Percentiles rank a stretch among this genome's conserved stretches.
Conservation (phyloP, 2,113 vertebrate species). For the Perca fluviatilis region DNA sequence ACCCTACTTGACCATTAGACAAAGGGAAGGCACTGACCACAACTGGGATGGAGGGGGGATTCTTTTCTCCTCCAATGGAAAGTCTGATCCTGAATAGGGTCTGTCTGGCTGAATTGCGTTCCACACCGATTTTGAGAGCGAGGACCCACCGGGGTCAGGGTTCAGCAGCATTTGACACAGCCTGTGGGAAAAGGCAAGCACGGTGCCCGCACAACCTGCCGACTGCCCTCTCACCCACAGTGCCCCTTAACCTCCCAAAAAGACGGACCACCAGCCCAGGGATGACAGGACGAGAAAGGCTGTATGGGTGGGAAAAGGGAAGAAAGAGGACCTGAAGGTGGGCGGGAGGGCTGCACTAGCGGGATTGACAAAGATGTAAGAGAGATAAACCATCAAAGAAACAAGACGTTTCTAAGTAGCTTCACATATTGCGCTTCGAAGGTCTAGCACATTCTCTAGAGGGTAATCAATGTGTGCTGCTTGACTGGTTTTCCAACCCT, state of each 20-base stretch:
- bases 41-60: slow-evolving; percentile 67
- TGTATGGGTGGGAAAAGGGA: slow-evolving; percentile 72
- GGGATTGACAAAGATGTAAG: slow-evolving; percentile 70
- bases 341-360: slow-evolving; percentile 62
- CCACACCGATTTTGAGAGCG: slow-evolving; percentile 71
- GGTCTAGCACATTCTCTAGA: slow-evolving; percentile 67
- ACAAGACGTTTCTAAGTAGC: slow-evolving; percentile 75
- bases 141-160: slow-evolving; percentile 84
- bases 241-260: slow-evolving; percentile 81
- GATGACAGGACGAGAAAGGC: slow-evolving; percentile 77
- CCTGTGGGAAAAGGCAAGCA: slow-evolving; percentile 85
- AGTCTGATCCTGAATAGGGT: slow-evolving; percentile 81
- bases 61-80: slow-evolving; percentile 75
- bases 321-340: slow-evolving; percentile 67
- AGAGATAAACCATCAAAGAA: slow-evolving; percentile 78
- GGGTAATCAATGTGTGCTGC: slow-evolving; percentile 73
- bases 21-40: slow-evolving; percentile 80
- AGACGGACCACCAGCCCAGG: slow-evolving; percentile 72
- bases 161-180: slow-evolving; percentile 83
- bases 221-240: slow-evolving; percentile 78
- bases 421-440: slow-evolving; percentile 78
- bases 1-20: slow-evolving; percentile 82
- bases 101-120: slow-evolving; percentile 79
- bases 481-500: slow-evolving; percentile 68
- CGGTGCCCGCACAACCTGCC: slow-evolving; percentile 83